Percentiles rank a stretch among this genome's conserved stretches.
These are phyloP conservation scores for Felis catus DNA, from an alignment of 2,113 vertebrate species.

Conservation along the genomic window F.catus_Fca126_mat1.0 CM031414.1:88210001-88210500, in stretches of 20 bases:
- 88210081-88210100: background rate
- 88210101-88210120: background rate
- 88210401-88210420: background rate
- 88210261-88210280: background rate
- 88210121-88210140: background rate
- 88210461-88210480: background rate
- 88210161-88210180: background rate
- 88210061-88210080: background rate
- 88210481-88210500: slow-evolving; percentile 48
- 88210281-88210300: background rate
- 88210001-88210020: background rate
- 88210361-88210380: background rate
- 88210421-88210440: background rate
- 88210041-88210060: background rate
- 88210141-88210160: background rate
- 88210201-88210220: background rate
- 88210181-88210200: background rate
- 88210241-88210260: background rate
- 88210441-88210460: slow-evolving; percentile 37
- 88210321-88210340: background rate
- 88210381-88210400: background rate
- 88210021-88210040: background rate
- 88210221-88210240: background rate
- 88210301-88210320: background rate
- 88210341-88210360: background rate